phyloP scores from a whole-genome alignment of 2,888 invertebrate species.

The Amitus sp. region DNA sequence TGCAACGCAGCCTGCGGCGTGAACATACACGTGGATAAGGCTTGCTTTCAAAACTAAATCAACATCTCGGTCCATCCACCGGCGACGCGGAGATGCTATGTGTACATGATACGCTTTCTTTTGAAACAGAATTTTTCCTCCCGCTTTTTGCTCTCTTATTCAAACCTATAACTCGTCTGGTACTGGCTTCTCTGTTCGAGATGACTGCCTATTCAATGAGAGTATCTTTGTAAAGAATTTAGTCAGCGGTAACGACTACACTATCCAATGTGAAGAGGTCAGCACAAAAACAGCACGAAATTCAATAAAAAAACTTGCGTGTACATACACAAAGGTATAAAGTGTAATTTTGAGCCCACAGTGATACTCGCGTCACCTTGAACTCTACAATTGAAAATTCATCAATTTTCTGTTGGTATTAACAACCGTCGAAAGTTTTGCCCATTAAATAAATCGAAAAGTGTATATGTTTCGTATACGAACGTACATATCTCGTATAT shows the following conservation, averaged over 20 bases:
- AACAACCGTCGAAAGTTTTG: no score
- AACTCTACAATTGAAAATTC: no score
- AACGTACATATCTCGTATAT: no score
- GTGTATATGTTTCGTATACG: no score
- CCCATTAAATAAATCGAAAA: no score
- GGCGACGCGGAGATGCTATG: slow-evolving; percentile 44
- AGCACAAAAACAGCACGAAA: slow-evolving; percentile 27
- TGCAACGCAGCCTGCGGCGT: slow-evolving; percentile 9
- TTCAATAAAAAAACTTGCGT: neutral
- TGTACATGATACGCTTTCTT: slow-evolving; percentile 50
- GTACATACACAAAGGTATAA: no score
- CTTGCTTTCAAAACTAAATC: slow-evolving; percentile 41
- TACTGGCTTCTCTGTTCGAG: slow-evolving; percentile 28
- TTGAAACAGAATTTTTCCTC: slow-evolving; percentile 38
- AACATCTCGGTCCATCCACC: slow-evolving; percentile 42
- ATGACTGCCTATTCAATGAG: slow-evolving; percentile 49
- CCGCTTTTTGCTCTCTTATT: slow-evolving; percentile 23
- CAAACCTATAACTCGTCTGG: slow-evolving; percentile 30
- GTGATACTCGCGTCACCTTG: no score
- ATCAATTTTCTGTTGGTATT: no score
- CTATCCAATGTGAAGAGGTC: slow-evolving; percentile 49
- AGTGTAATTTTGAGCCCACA: no score
- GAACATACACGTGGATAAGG: slow-evolving; percentile 30
- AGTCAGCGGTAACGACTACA: slow-evolving; percentile 52
- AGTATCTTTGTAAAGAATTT: slow-evolving; percentile 55